phyloP scores from a whole-genome alignment of 2,797 vertebrate species.

The Lycodopsis pacificus region DNA sequence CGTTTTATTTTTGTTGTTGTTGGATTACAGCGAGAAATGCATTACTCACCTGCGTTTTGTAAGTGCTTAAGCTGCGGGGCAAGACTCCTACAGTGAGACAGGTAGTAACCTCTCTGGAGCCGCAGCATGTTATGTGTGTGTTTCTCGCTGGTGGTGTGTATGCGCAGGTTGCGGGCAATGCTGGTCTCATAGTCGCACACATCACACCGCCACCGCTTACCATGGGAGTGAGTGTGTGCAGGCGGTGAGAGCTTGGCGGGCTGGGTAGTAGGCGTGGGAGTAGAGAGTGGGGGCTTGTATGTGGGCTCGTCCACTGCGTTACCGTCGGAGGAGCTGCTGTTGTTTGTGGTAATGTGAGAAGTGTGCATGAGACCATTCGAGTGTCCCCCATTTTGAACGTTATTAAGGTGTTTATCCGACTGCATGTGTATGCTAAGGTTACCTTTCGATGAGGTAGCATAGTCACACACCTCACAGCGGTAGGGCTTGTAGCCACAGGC shows the following conservation, averaged over 20 bases:
- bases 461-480: constrained; percentile 99
- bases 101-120: constrained; percentile 94
- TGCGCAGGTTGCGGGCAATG: constrained; percentile 97
- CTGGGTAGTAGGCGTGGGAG: constrained; percentile 55
- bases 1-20: neutral
- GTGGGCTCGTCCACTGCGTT: constrained; percentile 67
- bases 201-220: constrained; percentile 93
- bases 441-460: constrained; percentile 99
- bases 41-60: constrained; percentile 73
- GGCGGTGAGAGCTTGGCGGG: constrained; percentile 71
- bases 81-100: constrained; percentile 94
- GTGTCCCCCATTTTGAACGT: constrained; percentile 93
- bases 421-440: constrained; percentile 99
- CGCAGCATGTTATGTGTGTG: constrained; percentile 98
- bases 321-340: constrained; percentile 62
- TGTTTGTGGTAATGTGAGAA: constrained; percentile 58
- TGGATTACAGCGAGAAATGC: neutral
- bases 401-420: constrained; percentile 99
- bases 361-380: constrained; percentile 60
- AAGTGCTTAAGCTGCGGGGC: constrained; percentile 82
- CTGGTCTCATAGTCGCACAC: constrained; percentile 99
- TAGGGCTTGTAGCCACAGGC: constrained; percentile 99
- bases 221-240: constrained; percentile 70
- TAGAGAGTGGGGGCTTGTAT: constrained; percentile 70
- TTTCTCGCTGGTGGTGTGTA: constrained; percentile 98